Conservation (phyloP, 2,888 invertebrate genomes). For the Alentia gelatinosa region DNA sequence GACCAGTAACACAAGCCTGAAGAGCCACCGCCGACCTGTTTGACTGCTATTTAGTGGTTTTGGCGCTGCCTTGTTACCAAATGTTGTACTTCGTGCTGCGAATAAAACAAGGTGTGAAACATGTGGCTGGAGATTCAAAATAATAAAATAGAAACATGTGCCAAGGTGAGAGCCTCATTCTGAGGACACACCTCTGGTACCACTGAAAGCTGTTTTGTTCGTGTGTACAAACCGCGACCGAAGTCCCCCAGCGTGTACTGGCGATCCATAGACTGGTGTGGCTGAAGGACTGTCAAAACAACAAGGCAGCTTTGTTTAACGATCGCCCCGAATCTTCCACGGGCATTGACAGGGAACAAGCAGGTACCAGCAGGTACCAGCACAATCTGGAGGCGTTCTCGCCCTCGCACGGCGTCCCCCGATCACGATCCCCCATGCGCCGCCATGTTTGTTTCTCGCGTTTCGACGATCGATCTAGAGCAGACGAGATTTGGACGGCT, state of each 20-base stretch:
- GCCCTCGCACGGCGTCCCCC: background rate
- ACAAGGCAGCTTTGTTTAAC: background rate
- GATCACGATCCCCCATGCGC: constrained; percentile 26
- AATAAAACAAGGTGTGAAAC: too few relatives aligned
- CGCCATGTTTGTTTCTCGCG: constrained; percentile 5
- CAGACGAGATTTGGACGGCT: constrained; percentile 15
- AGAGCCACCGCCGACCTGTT: too few relatives aligned
- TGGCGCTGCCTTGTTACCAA: too few relatives aligned
- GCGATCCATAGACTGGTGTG: background rate
- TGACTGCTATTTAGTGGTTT: too few relatives aligned
- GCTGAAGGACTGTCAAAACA: background rate
- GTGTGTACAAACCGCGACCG: too few relatives aligned
- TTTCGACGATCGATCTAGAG: background rate
- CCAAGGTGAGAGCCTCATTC: too few relatives aligned
- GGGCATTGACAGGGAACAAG: background rate
- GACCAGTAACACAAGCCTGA: too few relatives aligned
- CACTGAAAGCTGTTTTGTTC: too few relatives aligned
- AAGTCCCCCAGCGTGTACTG: background rate
- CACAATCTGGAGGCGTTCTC: constrained; percentile 34
- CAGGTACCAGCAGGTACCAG: background rate
- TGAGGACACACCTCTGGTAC: too few relatives aligned
- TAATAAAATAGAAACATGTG: too few relatives aligned
- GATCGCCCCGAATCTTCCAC: background rate
- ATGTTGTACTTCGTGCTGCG: too few relatives aligned
- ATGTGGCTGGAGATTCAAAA: too few relatives aligned